Percentiles rank a stretch among this genome's conserved stretches.
phyloP scores from a whole-genome alignment of 2,113 vertebrate species.

The Recurvirostra avosetta region DNA sequence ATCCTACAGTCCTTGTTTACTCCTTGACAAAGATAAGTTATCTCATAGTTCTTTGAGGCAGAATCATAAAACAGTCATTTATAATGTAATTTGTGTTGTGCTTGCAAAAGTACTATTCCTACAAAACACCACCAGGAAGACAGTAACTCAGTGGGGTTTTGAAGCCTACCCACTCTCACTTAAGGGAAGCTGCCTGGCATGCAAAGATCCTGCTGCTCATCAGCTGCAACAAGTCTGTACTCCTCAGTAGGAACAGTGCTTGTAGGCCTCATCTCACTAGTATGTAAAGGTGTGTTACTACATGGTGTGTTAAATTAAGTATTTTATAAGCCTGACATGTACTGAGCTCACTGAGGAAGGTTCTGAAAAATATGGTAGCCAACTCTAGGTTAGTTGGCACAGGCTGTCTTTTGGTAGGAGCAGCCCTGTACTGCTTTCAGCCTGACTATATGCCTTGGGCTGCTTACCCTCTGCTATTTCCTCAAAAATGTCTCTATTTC shows the following conservation, averaged over 20 bases:
- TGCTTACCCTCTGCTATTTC: background rate
- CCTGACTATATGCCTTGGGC: background rate
- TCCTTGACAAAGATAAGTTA: background rate
- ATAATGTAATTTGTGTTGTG: background rate
- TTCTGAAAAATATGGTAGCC: background rate
- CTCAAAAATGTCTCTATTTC: background rate
- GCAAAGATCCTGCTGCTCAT: background rate
- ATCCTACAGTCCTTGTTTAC: background rate
- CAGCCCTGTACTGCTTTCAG: background rate
- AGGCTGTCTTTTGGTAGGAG: background rate
- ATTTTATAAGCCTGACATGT: background rate
- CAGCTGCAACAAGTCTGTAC: background rate
- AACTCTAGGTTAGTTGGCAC: background rate
- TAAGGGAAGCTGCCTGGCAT: background rate
- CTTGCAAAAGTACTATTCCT: background rate
- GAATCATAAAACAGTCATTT: background rate
- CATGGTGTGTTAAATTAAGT: background rate
- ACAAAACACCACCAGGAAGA: background rate
- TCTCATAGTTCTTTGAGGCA: background rate
- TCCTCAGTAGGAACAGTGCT: background rate
- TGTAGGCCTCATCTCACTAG: background rate
- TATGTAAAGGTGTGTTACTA: background rate
- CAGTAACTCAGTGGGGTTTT: accelerated
- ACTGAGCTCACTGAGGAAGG: background rate
- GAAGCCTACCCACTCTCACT: background rate